Evolutionary conservation across 2,113 vertebrate species (phyloP), one percentile per base, ranked within the genome.

Genomic region (Cheilinus undulatus): DNA sequence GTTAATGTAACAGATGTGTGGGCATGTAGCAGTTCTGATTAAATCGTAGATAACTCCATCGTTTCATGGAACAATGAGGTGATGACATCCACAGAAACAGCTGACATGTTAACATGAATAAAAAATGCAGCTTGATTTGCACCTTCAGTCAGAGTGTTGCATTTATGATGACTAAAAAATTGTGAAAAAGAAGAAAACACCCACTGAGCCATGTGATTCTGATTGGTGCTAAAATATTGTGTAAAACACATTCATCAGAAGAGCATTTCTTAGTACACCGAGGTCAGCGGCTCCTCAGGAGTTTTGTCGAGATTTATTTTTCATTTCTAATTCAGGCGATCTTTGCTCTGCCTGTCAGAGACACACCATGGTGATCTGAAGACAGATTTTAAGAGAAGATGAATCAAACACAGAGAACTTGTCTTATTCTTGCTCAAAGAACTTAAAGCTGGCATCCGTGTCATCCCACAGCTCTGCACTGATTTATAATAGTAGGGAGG

Each of bases 401-500:
- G 66, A 63, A 86, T 88, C 80, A 86, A 92, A 83, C 59, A 69
- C 72, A 81, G 56, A 84, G 60, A 78, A 62, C 59, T 78, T 57
- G 38, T 83, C 83, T 78, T 51, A 66, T 56, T 73, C 51, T 49
- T 34, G 43, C 80, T 78, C 68, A 84, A 78, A 90, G 62, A 78
- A 69, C 59, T 57, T 65, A 82, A 68, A 67, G 58, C 69, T 82
- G 77, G 88, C 57, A 77, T 73, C 68, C 45, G 60, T 85, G 84
- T 83, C 84, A 86, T 78, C 65, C 78, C 64, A 50, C 64, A 14
- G 53, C 74, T 59, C 52, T 73, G 65, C 73, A 78, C 75, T 82
- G 83, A 89, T 90, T 89, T 83, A 86, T 90, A 89, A 86, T 85
- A 70, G 69, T 74, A 56, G 51, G 64, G 57, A 86, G 67, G 38